Base-by-base conservation (phyloP, 2,888 invertebrate species). In the Prionchulus punctatus region DNA sequence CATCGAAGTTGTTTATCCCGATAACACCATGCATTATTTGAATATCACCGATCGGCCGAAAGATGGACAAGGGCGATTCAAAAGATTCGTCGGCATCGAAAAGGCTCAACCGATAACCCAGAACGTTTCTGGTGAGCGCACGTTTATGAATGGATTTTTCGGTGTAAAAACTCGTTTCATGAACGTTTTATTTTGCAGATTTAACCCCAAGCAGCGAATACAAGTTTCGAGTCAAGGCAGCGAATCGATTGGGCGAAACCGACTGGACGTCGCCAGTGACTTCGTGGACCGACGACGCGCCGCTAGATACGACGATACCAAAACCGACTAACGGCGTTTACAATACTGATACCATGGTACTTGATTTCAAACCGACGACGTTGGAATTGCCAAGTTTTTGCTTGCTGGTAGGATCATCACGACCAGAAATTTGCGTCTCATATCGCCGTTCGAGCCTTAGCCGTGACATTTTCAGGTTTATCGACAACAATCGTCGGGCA, bases 81-180 rank as follows among this genome's bases (percentile, higher is more conserved):
- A 28, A 55, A 4, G 55, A 49, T 43, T 23, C 4, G 49, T 55
- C 2, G 55, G 50, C 49, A 21, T 55, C 25, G 55, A 55, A 30
- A 53, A 52, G 12, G 4, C 50, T n/a, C 50, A 26, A 18, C 36
- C 23, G 18, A 30, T 30, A 2, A 27, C 42, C 3, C 28, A 28
- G 21, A 55, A 55, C 25, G 50, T 55, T n/a, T 54, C 55, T 2
- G 26, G 55, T 55, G n/a, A n/a, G n/a, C n/a, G n/a, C n/a, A n/a
- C n/a, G n/a, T n/a, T n/a, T n/a, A n/a, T n/a, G n/a, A n/a, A n/a
- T n/a, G n/a, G n/a, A n/a, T n/a, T n/a, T n/a, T n/a, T n/a, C n/a
- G n/a, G n/a, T n/a, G n/a, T n/a, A n/a, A n/a, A n/a, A n/a, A n/a
- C n/a, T n/a, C n/a, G n/a, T n/a, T n/a, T n/a, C n/a, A n/a, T n/a